These are phyloP conservation scores for Boloria selene DNA, from an alignment of 2,888 invertebrate species.

Conservation along the genomic window DNA sequence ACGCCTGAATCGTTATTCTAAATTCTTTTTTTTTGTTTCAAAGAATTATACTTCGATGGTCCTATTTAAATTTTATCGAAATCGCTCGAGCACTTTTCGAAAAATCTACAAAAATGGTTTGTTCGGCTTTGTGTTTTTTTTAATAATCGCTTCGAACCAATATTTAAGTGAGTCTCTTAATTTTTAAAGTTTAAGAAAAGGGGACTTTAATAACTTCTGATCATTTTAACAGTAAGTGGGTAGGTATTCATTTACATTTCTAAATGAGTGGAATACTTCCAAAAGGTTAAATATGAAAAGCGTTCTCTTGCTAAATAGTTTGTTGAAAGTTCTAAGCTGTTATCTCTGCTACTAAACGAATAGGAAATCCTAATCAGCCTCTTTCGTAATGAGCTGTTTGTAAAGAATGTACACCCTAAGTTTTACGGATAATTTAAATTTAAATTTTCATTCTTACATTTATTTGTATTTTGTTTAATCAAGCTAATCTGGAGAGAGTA, in stretches of 20 bases:
- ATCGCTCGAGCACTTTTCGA: too few relatives aligned
- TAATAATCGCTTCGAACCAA: too few relatives aligned
- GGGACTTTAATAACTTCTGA: too few relatives aligned
- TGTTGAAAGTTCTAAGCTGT: conserved; percentile 26
- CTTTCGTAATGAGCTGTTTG: conserved; percentile 29
- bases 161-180: too few relatives aligned
- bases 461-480: not conserved
- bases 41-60: too few relatives aligned
- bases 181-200: too few relatives aligned
- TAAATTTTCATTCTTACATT: not conserved
- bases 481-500: not conserved
- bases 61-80: too few relatives aligned
- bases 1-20: too few relatives aligned
- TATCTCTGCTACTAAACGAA: conserved; percentile 20
- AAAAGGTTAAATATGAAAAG: conserved; percentile 26
- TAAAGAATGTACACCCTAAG: not conserved
- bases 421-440: conserved; percentile 1
- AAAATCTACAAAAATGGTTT: too few relatives aligned
- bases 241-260: not conserved
- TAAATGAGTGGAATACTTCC: conserved; percentile 4
- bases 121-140: too few relatives aligned
- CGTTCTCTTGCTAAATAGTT: conserved; percentile 24
- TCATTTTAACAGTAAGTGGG: not conserved
- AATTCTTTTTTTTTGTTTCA: too few relatives aligned
- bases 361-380: conserved; percentile 30